Evolutionary conservation across 2,888 invertebrate genomes (phyloP).

Genomic region (Vandiemenella viatica): DNA sequence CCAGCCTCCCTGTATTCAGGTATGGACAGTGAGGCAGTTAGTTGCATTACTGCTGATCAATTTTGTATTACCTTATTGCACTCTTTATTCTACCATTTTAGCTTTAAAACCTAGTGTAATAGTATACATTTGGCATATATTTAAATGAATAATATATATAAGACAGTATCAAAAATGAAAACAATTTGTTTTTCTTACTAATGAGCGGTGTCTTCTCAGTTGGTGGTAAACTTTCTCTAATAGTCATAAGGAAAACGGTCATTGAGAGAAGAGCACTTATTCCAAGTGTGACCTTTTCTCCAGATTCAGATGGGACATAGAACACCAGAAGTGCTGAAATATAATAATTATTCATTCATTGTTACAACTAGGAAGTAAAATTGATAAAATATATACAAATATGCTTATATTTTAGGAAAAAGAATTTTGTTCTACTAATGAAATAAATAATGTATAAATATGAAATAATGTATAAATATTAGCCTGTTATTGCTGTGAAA

Average conservation of each 20-base stretch:
- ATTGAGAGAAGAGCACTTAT: constrained; percentile 77
- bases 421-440: neutral
- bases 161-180: neutral
- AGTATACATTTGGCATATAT: too few species aligned
- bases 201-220: constrained; percentile 77
- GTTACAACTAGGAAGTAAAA: neutral
- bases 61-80: too few species aligned
- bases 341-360: neutral
- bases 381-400: neutral
- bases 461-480: neutral
- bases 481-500: neutral
- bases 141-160: too few species aligned
- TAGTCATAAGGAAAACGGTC: constrained; percentile 80
- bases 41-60: too few species aligned
- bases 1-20: too few species aligned
- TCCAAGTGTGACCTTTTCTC: constrained; percentile 74
- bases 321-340: constrained; percentile 63
- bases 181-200: constrained; percentile 39
- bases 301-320: constrained; percentile 77
- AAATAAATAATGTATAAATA: neutral
- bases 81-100: too few species aligned
- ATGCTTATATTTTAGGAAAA: neutral
- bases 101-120: too few species aligned
- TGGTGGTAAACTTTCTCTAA: constrained; percentile 69
- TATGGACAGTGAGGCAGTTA: too few species aligned